Conservation (phyloP, 2,888 invertebrate genomes). For the Acheta domesticus region DNA sequence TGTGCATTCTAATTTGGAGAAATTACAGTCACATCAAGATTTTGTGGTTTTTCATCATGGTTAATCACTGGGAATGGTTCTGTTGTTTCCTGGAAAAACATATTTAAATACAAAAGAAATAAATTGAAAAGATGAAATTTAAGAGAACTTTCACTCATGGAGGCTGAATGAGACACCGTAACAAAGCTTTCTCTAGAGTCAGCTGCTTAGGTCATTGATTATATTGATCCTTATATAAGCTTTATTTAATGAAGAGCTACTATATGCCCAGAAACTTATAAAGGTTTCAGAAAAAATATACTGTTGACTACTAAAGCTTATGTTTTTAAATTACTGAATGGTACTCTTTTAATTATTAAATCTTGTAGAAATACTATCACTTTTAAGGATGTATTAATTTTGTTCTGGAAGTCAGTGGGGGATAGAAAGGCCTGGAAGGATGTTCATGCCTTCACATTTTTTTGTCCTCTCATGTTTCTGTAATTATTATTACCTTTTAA, state of each 20-base stretch:
- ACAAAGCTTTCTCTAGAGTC: background rate
- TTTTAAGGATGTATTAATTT: no score
- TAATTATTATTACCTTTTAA: no score
- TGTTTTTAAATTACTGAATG: no score
- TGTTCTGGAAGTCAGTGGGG: no score
- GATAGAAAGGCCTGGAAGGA: no score
- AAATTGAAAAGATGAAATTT: background rate
- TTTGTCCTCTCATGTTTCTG: no score
- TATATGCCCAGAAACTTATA: background rate
- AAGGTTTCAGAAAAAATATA: background rate
- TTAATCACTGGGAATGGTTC: slow-evolving; percentile 1
- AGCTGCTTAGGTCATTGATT: background rate
- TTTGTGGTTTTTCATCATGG: background rate
- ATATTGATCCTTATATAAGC: background rate
- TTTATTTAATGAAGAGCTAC: background rate
- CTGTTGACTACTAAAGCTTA: no score
- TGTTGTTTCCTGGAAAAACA: background rate
- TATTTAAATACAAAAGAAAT: background rate
- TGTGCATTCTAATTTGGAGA: no score
- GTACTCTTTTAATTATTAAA: no score
- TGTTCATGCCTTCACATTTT: no score
- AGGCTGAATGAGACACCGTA: slow-evolving; percentile 8
- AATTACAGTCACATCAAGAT: no score
- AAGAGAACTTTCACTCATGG: background rate
- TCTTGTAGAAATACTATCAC: no score